These are phyloP conservation scores for Spodoptera frugiperda DNA, from an alignment of 1,140 invertebrate species.

Conservation along the genomic window DNA sequence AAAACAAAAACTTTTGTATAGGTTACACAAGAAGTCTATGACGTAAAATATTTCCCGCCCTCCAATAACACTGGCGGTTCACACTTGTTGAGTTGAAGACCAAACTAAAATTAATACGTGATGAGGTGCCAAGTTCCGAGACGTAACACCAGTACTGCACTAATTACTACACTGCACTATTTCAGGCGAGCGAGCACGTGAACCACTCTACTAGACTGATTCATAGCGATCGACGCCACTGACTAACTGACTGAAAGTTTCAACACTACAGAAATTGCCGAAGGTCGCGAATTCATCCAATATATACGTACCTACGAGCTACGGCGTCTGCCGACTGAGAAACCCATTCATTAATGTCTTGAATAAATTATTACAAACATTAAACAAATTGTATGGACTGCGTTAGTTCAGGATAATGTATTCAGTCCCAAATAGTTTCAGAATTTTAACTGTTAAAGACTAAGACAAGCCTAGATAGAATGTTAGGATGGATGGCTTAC, in stretches of 20 bases:
- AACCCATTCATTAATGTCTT: constrained; percentile 37
- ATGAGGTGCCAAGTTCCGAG: constrained; percentile 65
- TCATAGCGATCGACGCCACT: constrained; percentile 68
- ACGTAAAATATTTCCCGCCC: constrained; percentile 29
- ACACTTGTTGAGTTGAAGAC: constrained; percentile 16
- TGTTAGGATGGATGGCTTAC: background rate
- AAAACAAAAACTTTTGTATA: constrained; percentile 23
- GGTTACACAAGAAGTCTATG: constrained; percentile 4
- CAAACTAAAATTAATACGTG: constrained; percentile 53
- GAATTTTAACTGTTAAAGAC: constrained; percentile 19
- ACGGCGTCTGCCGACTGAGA: constrained; percentile 10
- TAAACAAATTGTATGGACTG: background rate
- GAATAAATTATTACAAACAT: constrained; percentile 30
- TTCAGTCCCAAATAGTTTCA: constrained; percentile 29
- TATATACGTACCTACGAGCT: background rate
- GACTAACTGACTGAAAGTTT: constrained; percentile 65
- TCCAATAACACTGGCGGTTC: constrained; percentile 20
- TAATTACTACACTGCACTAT: constrained; percentile 79
- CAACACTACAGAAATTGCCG: constrained; percentile 69
- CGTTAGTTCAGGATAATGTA: constrained; percentile 28
- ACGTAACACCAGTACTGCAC: constrained; percentile 55
- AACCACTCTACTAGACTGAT: constrained; percentile 73
- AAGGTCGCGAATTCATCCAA: constrained; percentile 60
- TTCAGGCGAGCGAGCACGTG: constrained; percentile 75
- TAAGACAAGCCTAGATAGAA: constrained; percentile 10